Evolutionary conservation across 2,797 vertebrate genomes (phyloP).

Genomic region (Tolypeutes matacus): DNA sequence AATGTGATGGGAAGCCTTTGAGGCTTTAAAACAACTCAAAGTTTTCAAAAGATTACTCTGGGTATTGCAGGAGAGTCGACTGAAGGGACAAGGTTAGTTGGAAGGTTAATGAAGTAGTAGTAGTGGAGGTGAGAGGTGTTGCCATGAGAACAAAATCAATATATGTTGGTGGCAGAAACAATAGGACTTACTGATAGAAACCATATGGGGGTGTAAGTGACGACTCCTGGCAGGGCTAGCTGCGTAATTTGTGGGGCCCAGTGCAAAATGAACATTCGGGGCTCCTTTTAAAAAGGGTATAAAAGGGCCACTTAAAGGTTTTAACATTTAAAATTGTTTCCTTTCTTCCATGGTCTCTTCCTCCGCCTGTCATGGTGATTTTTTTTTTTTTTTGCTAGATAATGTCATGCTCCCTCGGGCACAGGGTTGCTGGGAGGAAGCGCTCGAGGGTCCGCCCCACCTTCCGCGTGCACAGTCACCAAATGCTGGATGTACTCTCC

Average conservation of each 20-base stretch:
- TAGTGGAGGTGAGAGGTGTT: neutral
- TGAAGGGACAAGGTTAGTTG: neutral
- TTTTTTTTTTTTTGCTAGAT: neutral
- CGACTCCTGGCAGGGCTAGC: neutral
- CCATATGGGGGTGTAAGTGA: fast-evolving
- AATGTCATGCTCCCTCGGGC: neutral
- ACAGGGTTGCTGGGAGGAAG: neutral
- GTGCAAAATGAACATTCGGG: neutral
- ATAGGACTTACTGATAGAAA: neutral
- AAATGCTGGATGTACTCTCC: neutral
- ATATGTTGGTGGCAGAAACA: neutral
- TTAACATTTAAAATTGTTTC: neutral
- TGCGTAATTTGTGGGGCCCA: neutral
- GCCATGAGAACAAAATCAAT: no score
- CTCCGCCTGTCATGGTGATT: no score
- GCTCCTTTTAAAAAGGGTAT: neutral
- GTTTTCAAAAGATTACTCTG: neutral
- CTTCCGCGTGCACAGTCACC: no score
- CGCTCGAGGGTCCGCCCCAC: neutral
- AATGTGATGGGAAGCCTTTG: neutral
- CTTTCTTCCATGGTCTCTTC: neutral
- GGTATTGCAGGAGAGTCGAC: neutral
- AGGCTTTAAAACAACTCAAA: neutral
- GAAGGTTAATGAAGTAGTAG: neutral
- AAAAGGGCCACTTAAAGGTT: neutral